Percentiles rank a stretch among this genome's conserved stretches.
These are phyloP conservation scores for Hoplostethus atlanticus DNA, from an alignment of 2,797 vertebrate genomes.

Conservation along the genomic window DNA sequence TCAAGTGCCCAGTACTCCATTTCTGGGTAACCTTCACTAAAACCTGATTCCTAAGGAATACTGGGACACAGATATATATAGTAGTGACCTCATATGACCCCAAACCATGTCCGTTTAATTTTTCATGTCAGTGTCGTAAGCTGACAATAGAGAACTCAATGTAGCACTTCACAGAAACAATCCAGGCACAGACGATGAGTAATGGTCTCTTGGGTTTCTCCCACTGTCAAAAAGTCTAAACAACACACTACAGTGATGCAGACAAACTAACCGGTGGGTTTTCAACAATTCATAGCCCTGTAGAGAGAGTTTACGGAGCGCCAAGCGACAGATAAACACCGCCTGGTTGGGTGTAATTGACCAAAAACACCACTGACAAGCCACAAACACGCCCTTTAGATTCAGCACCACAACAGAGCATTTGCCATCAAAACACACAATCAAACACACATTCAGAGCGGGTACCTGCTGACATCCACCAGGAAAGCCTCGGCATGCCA, in stretches of 20 bases:
- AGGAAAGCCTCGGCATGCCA: constrained; percentile 22
- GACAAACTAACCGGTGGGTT: constrained; percentile 31
- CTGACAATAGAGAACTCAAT: constrained; percentile 40
- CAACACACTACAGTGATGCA: constrained; percentile 32
- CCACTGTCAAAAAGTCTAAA: constrained; percentile 45
- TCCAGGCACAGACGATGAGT: constrained; percentile 30
- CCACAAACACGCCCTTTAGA: constrained; percentile 40
- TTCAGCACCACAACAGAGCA: constrained; percentile 7
- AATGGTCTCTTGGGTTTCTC: constrained; percentile 23
- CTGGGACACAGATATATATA: not conserved
- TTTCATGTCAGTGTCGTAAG: constrained; percentile 22
- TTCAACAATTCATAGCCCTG: constrained; percentile 50
- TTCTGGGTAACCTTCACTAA: not conserved
- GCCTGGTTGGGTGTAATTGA: constrained; percentile 34
- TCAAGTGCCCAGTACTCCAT: not conserved
- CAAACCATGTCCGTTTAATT: constrained; percentile 15
- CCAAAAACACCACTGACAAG: constrained; percentile 50
- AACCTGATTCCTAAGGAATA: constrained; percentile 4
- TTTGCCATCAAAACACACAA: constrained; percentile 14
- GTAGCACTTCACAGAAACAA: constrained; percentile 29
- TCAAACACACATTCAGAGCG: constrained; percentile 24
- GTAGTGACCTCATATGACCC: constrained; percentile 15
- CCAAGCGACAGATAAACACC: not conserved
- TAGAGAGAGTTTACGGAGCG: constrained; percentile 33
- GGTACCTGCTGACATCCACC: constrained; percentile 23